Evolutionary conservation across 2,797 vertebrate genomes (phyloP).

Genomic region (Anomalospiza imberbis): DNA sequence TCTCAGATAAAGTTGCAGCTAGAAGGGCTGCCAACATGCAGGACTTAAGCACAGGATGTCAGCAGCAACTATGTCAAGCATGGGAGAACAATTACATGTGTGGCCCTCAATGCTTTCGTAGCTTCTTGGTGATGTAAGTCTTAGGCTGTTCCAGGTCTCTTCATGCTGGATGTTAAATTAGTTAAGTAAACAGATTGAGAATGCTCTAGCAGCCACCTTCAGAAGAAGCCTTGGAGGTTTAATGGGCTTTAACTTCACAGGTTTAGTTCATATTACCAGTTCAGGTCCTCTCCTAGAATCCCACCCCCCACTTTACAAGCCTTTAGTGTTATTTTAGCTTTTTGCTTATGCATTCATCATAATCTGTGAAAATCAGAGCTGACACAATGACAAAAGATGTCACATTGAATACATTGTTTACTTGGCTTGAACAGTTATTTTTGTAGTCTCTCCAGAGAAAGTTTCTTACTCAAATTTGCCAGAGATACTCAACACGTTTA

Average conservation of each 20-base stretch:
- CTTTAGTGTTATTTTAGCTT: constrained; percentile 25
- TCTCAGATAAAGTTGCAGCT: neutral
- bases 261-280: neutral
- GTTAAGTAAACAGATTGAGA: neutral
- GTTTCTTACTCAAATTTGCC: constrained; percentile 35
- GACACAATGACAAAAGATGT: constrained; percentile 31
- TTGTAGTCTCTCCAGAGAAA: constrained; percentile 28
- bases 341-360: neutral
- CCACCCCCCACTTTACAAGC: neutral
- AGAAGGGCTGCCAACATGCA: neutral
- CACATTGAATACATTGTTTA: constrained; percentile 16
- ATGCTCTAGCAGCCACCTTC: neutral
- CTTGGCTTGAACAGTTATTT: constrained; percentile 38
- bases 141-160: neutral
- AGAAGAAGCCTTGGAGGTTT: neutral
- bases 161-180: neutral
- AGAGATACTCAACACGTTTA: constrained; percentile 51
- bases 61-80: neutral
- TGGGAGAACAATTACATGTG: neutral
- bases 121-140: neutral
- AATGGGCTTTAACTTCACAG: neutral
- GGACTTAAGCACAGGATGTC: neutral
- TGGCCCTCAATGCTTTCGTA: neutral
- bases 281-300: neutral
- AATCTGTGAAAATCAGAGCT: constrained; percentile 29